Evolutionary conservation across 1,140 invertebrate species (phyloP), one percentile per base, ranked within the genome.

Genomic region (Planococcus citri): DNA sequence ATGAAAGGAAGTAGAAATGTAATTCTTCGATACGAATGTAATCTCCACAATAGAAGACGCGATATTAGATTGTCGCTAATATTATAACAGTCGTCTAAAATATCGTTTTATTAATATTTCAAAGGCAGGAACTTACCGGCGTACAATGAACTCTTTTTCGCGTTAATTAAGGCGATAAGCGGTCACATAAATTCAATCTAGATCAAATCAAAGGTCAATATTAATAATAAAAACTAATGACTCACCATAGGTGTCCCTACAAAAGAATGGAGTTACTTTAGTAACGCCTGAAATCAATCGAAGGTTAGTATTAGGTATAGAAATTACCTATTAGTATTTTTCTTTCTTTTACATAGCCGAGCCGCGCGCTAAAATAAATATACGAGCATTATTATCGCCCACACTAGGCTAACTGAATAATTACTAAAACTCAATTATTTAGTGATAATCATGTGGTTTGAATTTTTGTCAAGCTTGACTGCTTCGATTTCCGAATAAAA

Each of bases 161-260:
- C n/a, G 17, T 51, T 51, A 51, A 51, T 51, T 51, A 51, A 6
- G n/a, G 41, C 41, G 41, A 51, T 51, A 51, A 51, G 41, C 41
- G 41, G 41, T n/a, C 41, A 51, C 41, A 51, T 17, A 51, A 51
- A 51, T 51, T 51, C 41, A 51, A 51, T 51, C 41, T 51, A 51
- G 41, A 51, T 51, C 41, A 51, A 51, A 51, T 51, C 41, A 51
- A 51, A 51, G 41, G 41, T 51, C 41, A 51, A 51, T 51, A 51
- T 51, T 51, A 51, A 51, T 51, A 51, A 51, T 51, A n/a, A 51
- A 20, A 51, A 17, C n/a, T 51, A 51, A 51, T 51, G 41, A 51
- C 41, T 51, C 41, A 51, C 41, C 41, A 51, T 51, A 51, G 41
- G 41, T 51, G 41, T 51, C 41, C 17, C 17, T 4, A 51, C 41